phyloP scores from a whole-genome alignment of 64 coral and sea anemone genomes.

The Catalaphyllia jardinei region DNA sequence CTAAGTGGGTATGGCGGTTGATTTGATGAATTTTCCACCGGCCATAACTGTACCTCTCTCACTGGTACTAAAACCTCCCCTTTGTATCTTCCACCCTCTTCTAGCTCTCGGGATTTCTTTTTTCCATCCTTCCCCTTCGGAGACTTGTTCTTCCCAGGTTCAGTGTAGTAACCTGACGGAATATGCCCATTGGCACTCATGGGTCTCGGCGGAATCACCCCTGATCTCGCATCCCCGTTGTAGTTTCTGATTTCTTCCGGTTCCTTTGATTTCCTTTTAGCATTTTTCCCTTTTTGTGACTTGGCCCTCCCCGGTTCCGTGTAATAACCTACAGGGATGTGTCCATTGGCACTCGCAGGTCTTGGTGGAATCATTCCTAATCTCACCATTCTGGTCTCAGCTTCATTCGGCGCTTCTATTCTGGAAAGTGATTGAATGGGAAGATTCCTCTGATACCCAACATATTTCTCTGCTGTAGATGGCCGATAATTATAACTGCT shows the following conservation, averaged over 20 bases:
- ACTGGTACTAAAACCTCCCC: constrained; percentile 17
- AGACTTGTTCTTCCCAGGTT: neutral
- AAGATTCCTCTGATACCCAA: neutral
- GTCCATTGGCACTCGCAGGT: neutral
- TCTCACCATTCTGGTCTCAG: constrained; percentile 31
- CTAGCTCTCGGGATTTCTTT: neutral
- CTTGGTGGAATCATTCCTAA: constrained; percentile 33
- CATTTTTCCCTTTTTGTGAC: neutral
- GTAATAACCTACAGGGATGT: constrained; percentile 4
- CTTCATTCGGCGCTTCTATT: neutral
- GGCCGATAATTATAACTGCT: neutral
- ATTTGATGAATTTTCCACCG: neutral
- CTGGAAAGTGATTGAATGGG: neutral
- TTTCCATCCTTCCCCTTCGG: neutral
- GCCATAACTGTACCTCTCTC: constrained; percentile 8
- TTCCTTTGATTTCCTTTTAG: neutral
- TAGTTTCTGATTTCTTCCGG: neutral
- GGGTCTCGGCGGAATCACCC: constrained; percentile 17
- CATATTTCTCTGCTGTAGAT: constrained; percentile 4
- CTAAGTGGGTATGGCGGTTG: constrained; percentile 5
- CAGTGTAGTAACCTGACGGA: constrained; percentile 1
- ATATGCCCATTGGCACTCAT: neutral
- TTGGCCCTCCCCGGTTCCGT: neutral
- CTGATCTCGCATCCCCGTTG: neutral
- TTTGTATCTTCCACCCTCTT: neutral